Evolutionary conservation across 2,113 vertebrate species (phyloP), one percentile per base, ranked within the genome.

Genomic region (Thermophis baileyi): DNA sequence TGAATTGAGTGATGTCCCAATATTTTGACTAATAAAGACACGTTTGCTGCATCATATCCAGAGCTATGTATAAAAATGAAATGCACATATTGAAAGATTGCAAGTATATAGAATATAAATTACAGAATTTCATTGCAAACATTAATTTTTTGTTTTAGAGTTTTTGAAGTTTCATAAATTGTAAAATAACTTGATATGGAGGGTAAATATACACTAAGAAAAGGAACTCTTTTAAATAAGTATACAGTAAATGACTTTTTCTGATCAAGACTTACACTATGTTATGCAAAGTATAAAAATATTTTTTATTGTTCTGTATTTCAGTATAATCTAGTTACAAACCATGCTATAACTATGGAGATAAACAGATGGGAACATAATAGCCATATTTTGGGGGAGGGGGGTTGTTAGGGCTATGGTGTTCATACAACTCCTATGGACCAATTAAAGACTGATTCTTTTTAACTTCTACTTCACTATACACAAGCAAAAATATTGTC

Each of bases 31-130:
- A 0, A 3, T 49, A 1, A 60, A 81, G 69, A 14, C 6, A 25
- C 1, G n/a, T 1, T 20, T 50, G 1, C 1, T 24, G 47, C 30
- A 0, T 47, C 0, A 0, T 24, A 35, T 40, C 1, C 9, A 87
- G 35, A 6, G 0, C 0, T n/a, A 0, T 25, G 8, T 3, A 11
- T 35, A 10, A 90, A 54, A 0, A 1, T 0, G 0, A 22, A 1
- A n/a, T 11, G 22, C 0, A 0, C 50, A 3, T 50, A 30, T 5
- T 86, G 8, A 47, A 91, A 91, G 4, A 14, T 11, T 46, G 18
- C 3, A 12, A 0, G 0, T 50, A 6, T 22, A 89, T 11, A 0
- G 2, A 0, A 0, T 30, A 89, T 0, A 1, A 74, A 89, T 47
- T 87, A 49, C 12, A 49, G 18, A 25, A 24, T 74, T 55, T 54